These are phyloP conservation scores for Parus major DNA, from an alignment of 2,113 vertebrate species.

Conservation along the genomic window DNA sequence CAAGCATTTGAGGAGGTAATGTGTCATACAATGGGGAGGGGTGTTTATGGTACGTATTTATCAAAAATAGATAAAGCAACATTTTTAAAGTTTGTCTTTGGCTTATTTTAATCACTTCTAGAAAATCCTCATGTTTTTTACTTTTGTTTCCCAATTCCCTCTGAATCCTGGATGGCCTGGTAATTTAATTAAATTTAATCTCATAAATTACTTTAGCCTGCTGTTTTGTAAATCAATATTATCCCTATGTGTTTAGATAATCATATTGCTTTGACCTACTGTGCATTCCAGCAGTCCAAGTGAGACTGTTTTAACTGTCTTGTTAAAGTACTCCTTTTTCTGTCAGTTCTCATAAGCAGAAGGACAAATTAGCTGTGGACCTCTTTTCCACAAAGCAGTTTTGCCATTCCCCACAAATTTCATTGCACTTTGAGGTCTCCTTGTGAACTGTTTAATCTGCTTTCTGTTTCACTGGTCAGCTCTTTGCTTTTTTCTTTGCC, in stretches of 20 bases:
- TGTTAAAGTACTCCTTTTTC: background rate
- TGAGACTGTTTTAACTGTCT: background rate
- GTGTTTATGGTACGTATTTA: too few species aligned
- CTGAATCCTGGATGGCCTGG: background rate
- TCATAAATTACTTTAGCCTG: background rate
- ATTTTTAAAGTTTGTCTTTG: rapidly evolving
- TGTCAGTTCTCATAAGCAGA: background rate
- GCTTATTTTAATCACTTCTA: background rate
- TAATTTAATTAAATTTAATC: background rate
- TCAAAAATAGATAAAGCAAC: background rate
- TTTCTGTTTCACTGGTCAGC: slow-evolving; percentile 2
- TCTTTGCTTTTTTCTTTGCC: background rate
- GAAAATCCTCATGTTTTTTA: background rate
- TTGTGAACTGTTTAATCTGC: background rate
- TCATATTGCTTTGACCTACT: background rate
- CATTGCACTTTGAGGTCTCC: background rate
- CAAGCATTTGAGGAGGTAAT: background rate
- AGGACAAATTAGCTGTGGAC: background rate
- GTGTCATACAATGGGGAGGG: background rate
- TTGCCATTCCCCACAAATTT: background rate
- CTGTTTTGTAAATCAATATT: background rate
- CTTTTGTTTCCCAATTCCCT: background rate
- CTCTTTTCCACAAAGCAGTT: background rate
- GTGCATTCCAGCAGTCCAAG: background rate
- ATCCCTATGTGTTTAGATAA: background rate